phyloP scores from a whole-genome alignment of 2,113 vertebrate species.

The Nycticryphes semicollaris region DNA sequence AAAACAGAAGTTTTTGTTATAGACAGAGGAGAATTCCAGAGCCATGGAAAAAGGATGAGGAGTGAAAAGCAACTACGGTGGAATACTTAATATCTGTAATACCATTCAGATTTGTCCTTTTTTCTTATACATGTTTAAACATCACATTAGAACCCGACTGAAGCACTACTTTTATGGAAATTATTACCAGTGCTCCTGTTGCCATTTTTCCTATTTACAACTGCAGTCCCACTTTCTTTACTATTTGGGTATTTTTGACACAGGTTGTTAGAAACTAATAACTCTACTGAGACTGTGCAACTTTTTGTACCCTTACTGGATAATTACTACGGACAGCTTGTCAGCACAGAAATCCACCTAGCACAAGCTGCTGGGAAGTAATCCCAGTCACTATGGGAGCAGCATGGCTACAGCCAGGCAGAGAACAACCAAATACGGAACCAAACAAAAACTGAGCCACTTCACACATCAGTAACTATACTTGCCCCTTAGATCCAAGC shows the following conservation, averaged over 20 bases:
- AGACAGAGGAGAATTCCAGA: background rate
- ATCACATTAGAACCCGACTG: background rate
- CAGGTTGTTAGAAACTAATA: background rate
- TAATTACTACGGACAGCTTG: background rate
- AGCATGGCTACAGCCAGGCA: background rate
- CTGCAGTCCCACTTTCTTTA: background rate
- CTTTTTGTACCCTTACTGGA: background rate
- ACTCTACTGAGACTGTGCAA: background rate
- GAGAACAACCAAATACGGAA: background rate
- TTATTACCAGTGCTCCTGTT: background rate
- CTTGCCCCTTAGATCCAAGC: background rate
- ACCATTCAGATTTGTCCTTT: background rate
- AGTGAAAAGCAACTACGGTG: background rate
- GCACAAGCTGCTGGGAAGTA: background rate
- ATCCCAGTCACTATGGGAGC: background rate
- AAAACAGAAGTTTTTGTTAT: background rate
- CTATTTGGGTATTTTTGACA: background rate
- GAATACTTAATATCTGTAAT: background rate
- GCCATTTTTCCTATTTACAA: background rate
- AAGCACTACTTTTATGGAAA: background rate
- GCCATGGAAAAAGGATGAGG: background rate
- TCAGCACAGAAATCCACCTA: conserved; percentile 20
- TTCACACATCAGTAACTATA: background rate
- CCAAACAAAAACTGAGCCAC: background rate
- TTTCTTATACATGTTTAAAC: background rate